Evolutionary conservation across 2,888 invertebrate species (phyloP).

Genomic region (Drosophila engyochracea): DNA sequence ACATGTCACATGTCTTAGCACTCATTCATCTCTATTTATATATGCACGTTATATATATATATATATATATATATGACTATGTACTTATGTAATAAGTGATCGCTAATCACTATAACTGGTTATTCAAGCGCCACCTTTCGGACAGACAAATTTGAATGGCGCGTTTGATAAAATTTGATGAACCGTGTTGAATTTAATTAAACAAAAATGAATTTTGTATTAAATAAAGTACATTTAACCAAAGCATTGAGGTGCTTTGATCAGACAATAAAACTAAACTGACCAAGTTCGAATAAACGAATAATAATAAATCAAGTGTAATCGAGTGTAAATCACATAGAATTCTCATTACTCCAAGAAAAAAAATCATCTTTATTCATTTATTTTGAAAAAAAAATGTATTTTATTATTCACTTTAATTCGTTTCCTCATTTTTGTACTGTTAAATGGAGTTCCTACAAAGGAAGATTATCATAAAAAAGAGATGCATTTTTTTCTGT

Average conservation of each 20-base stretch:
- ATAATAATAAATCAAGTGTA: no score
- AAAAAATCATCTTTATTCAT: background rate
- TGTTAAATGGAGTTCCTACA: background rate
- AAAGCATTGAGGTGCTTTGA: background rate
- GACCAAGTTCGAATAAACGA: background rate
- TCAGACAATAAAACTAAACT: background rate
- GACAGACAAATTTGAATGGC: background rate
- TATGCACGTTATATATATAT: background rate
- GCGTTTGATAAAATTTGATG: background rate
- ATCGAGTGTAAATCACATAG: background rate
- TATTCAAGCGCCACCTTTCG: background rate
- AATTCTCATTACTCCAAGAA: background rate
- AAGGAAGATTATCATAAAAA: background rate
- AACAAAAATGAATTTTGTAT: background rate
- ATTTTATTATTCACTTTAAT: background rate
- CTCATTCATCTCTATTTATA: conserved; percentile 1
- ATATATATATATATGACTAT: background rate
- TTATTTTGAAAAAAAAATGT: background rate
- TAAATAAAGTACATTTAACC: background rate
- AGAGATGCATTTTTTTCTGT: background rate
- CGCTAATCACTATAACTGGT: background rate
- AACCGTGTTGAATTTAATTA: background rate
- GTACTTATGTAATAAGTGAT: background rate
- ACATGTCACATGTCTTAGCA: conserved; percentile 24
- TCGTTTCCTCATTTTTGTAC: background rate